Evolutionary conservation across 2,113 vertebrate genomes (phyloP).

Genomic region (Paramormyrops kingsleyae): DNA sequence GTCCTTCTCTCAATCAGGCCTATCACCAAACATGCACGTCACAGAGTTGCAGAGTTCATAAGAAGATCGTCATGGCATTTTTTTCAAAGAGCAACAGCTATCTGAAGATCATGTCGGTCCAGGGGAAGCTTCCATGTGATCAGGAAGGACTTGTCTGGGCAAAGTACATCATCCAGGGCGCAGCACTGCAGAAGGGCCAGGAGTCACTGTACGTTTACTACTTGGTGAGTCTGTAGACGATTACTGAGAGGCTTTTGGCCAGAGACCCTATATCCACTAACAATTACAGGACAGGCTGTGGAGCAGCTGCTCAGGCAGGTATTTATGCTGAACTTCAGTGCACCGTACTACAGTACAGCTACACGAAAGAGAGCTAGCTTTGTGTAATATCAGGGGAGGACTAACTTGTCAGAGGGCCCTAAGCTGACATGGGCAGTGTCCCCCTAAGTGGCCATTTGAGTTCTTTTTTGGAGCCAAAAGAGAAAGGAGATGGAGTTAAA

Average conservation of each 20-base stretch:
- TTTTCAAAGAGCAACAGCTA: constrained; percentile 60
- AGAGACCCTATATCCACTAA: not conserved
- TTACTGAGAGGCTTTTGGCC: not conserved
- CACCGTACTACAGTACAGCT: not conserved
- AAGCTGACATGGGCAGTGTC: not conserved
- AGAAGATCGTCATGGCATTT: constrained; percentile 18
- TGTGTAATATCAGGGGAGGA: not conserved
- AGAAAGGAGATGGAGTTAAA: too few relatives aligned
- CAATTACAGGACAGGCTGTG: not conserved
- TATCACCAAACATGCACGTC: too few relatives aligned
- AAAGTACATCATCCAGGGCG: constrained; percentile 52
- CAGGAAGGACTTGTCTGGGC: constrained; percentile 29
- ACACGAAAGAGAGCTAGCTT: not conserved
- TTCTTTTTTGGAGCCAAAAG: too few relatives aligned
- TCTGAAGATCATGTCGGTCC: constrained; percentile 44
- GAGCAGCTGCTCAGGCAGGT: not conserved
- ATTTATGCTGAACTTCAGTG: not conserved
- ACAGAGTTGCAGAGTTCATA: not conserved
- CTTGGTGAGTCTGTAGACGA: constrained; percentile 40
- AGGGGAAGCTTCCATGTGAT: constrained; percentile 37
- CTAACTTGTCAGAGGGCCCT: not conserved
- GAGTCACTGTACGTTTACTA: constrained; percentile 46
- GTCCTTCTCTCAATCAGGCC: not conserved
- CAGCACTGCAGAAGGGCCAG: constrained; percentile 39
- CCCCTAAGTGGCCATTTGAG: too few relatives aligned